phyloP scores from a whole-genome alignment of 2,888 invertebrate genomes.

The Euzetes globulus region DNA sequence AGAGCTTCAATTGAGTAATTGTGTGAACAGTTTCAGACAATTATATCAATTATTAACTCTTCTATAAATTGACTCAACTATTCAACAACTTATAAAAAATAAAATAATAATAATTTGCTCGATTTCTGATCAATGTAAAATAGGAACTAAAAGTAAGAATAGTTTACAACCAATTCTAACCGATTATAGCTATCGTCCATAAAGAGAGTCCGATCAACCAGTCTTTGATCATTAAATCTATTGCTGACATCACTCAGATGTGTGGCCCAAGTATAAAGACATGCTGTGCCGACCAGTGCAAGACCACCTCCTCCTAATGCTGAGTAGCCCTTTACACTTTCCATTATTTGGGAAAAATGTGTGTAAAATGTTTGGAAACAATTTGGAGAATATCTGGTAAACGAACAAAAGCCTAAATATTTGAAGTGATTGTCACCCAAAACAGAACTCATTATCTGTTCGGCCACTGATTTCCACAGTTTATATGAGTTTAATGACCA shows the following conservation, averaged over 20 bases:
- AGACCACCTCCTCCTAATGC: slow-evolving; percentile 85
- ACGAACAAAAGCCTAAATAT: slow-evolving; percentile 80
- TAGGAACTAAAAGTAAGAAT: no score
- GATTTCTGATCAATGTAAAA: no score
- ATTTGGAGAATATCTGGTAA: slow-evolving; percentile 61
- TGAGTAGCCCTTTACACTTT: slow-evolving; percentile 60
- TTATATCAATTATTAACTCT: no score
- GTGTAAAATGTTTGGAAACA: not conserved
- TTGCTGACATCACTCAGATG: slow-evolving; percentile 60
- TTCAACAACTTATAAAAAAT: no score
- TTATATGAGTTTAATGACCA: slow-evolving; percentile 65
- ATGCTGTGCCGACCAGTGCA: slow-evolving; percentile 81
- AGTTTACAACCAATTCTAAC: no score
- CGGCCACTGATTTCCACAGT: slow-evolving; percentile 74
- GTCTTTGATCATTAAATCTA: slow-evolving; percentile 56
- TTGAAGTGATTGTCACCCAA: slow-evolving; percentile 63
- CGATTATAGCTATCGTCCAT: slow-evolving; percentile 88
- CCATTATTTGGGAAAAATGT: slow-evolving; percentile 56
- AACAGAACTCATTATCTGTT: slow-evolving; percentile 68
- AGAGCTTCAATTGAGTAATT: not conserved
- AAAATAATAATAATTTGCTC: no score
- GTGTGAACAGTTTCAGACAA: no score
- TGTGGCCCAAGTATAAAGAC: slow-evolving; percentile 81
- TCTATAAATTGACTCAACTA: no score
- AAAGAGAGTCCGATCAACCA: slow-evolving; percentile 62